Base-by-base conservation (phyloP, 2,888 invertebrate genomes). In the Drosophila histrio region DNA sequence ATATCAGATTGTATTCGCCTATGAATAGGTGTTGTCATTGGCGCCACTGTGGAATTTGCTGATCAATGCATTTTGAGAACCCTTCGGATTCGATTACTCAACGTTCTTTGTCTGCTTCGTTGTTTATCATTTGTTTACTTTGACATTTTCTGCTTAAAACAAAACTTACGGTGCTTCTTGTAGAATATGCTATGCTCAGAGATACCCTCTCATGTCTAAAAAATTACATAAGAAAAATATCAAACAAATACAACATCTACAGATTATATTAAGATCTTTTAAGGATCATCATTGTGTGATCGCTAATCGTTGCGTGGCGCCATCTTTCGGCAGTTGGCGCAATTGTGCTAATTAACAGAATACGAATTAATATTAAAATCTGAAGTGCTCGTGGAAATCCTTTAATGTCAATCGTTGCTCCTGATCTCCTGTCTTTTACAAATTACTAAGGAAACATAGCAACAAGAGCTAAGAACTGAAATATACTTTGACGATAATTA, bases 11-110 rank as follows among this genome's bases (percentile, higher is more conserved):
- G 15, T 43, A 13, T 15, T 30, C 13, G 32, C 13, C 6, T 13
- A 32, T 1, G 11, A 43, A n/a, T n/a, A n/a, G n/a, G n/a, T n/a
- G n/a, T n/a, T n/a, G 32, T 13, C 32, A 5, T 22, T 49, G 64
- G 63, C 34, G 66, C 15, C 65, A 41, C 17, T n/a, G n/a, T 15
- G 11, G 32, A 59, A 66, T 50, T 13, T 3, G 66, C 50, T 38
- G 43, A 11, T 2, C 3, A n/a, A 3, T 2, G 36, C 50, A 39
- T 17, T 28, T 28, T 9, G 21, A 17, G 9, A 9, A 21, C 59
- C 60, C 47, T 41, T 28, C 11, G 21, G 32, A 28, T 36, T n/a
- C 15, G 21, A 8, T 49, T 21, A 5, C 15, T 9, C 19, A 8
- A 4, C 30, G 11, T 11, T 41, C 53, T 30, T 41, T 1, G 13